A percentile compares a stretch with the other conserved stretches of the same genome.
phyloP scores from a whole-genome alignment of 2,797 vertebrate genomes.

The Ptychobarbus kaznakovi region DNA sequence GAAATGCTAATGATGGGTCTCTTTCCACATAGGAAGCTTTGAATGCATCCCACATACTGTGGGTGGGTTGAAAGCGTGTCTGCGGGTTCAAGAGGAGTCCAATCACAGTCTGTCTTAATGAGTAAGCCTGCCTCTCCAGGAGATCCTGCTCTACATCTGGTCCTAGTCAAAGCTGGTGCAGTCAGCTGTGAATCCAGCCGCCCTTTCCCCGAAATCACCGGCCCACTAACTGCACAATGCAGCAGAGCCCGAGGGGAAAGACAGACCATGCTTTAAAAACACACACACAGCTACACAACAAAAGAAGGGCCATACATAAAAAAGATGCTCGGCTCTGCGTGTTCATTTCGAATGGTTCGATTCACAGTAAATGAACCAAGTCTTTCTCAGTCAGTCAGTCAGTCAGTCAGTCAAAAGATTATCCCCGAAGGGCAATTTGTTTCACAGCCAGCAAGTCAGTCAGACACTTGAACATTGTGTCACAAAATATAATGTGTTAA shows the following conservation, averaged over 20 bases:
- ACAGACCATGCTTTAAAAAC: slow-evolving; percentile 9
- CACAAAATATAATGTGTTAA: background rate
- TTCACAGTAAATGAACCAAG: background rate
- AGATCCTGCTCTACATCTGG: slow-evolving; percentile 43
- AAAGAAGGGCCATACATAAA: background rate
- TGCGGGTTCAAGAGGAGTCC: background rate
- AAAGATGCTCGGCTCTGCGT: background rate
- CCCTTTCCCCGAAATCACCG: background rate
- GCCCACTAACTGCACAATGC: slow-evolving; percentile 22
- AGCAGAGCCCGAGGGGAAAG: background rate
- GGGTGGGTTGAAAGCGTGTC: background rate
- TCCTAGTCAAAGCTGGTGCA: slow-evolving; percentile 34
- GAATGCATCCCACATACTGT: slow-evolving; percentile 22
- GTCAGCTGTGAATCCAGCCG: slow-evolving; percentile 19
- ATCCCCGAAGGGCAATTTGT: too few species aligned
- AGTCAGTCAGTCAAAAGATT: too few species aligned
- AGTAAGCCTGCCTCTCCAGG: slow-evolving; percentile 24
- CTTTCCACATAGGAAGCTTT: slow-evolving; percentile 16
- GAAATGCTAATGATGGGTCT: slow-evolving; percentile 7
- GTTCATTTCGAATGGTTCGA: background rate
- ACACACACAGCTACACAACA: background rate
- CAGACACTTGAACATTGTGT: background rate
- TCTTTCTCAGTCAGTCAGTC: background rate
- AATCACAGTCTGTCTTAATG: slow-evolving; percentile 18
- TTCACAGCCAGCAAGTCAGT: too few species aligned